Conservation (phyloP, 2,888 invertebrate species). For the Villa cingulata region DNA sequence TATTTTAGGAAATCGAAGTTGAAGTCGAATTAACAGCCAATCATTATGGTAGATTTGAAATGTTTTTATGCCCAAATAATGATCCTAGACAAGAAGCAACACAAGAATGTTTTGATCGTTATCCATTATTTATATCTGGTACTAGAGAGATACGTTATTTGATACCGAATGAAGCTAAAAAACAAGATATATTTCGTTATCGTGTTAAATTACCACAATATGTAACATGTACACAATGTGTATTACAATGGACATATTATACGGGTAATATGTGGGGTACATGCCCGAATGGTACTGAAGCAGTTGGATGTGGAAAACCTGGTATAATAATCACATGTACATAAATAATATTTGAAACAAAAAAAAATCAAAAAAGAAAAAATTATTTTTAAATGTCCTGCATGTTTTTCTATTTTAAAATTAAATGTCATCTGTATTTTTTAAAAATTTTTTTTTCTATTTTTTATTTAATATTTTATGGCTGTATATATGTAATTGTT, state of each 20-base stretch:
- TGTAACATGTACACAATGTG: constrained; percentile 76
- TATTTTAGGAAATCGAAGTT: constrained; percentile 60
- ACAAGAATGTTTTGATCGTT: constrained; percentile 72
- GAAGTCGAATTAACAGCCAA: constrained; percentile 82
- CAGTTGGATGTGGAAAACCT: constrained; percentile 77
- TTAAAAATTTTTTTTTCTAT: too few relatives aligned
- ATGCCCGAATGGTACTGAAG: constrained; percentile 73
- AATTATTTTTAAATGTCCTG: background rate
- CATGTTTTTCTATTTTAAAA: too few relatives aligned
- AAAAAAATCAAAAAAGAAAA: background rate
- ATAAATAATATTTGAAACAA: background rate
- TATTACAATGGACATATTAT: constrained; percentile 86
- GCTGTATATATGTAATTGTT: too few relatives aligned
- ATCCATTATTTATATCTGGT: constrained; percentile 59
- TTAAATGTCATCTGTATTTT: too few relatives aligned
- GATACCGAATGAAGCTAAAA: constrained; percentile 58
- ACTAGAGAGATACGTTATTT: constrained; percentile 55
- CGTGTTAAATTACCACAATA: constrained; percentile 66
- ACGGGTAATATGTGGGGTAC: constrained; percentile 88
- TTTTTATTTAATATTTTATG: too few relatives aligned
- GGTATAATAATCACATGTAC: constrained; percentile 20
- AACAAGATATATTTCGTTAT: constrained; percentile 52
- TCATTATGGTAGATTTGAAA: constrained; percentile 75
- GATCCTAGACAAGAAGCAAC: constrained; percentile 63
- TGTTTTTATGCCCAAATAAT: constrained; percentile 75